Conservation (phyloP, 2,797 vertebrate species). For the Synaphobranchus kaupii region DNA sequence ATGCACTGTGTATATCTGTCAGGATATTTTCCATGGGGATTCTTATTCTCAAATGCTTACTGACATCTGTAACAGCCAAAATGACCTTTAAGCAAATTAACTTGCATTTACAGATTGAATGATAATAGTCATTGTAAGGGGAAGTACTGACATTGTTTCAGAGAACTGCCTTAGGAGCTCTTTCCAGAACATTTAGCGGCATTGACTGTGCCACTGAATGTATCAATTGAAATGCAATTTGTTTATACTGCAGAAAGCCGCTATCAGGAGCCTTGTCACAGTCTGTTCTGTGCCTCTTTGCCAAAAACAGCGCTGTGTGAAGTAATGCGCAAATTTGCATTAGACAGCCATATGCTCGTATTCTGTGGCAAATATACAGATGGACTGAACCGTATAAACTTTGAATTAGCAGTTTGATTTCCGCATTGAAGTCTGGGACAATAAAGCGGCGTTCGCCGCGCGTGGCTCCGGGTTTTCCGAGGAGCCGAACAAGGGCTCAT, state of each 20-base stretch:
- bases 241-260: not conserved
- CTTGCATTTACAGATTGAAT: not conserved
- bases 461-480: not conserved
- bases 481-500: too few relatives aligned
- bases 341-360: not conserved
- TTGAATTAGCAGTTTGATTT: not conserved
- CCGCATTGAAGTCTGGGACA: not conserved
- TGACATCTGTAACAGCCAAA: not conserved
- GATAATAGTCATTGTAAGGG: not conserved
- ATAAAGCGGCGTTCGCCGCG: not conserved
- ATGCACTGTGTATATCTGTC: not conserved
- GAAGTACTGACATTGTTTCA: not conserved
- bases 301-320: constrained; percentile 9
- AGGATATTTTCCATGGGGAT: not conserved
- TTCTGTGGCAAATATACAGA: constrained; percentile 7
- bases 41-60: not conserved
- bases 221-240: not conserved
- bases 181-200: not conserved
- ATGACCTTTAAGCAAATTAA: not conserved
- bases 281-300: not conserved
- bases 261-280: not conserved
- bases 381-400: not conserved
- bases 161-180: not conserved
- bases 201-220: not conserved
- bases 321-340: not conserved